A percentile compares a stretch with the other conserved stretches of the same genome.
Conservation (phyloP, 2,888 invertebrate species). For the Xanthorhoe spadicearia region DNA sequence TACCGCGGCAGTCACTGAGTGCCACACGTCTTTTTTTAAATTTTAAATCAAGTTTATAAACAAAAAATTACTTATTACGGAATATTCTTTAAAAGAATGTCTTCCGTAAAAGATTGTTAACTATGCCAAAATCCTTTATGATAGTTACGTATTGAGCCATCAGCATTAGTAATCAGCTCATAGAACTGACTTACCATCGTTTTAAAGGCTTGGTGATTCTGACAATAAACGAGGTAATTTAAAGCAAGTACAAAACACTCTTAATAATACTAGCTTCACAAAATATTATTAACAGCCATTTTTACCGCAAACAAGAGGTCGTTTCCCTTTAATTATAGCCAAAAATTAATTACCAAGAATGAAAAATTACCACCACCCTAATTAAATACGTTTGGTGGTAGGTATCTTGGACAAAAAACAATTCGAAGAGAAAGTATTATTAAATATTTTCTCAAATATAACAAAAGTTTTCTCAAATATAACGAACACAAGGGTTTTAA, state of each 20-base stretch:
- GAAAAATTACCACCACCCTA: constrained; percentile 55
- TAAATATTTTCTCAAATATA: background rate
- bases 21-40: too few relatives aligned
- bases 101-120: too few relatives aligned
- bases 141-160: too few relatives aligned
- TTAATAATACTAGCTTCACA: background rate
- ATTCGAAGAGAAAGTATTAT: constrained; percentile 3
- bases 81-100: too few relatives aligned
- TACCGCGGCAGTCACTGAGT: too few relatives aligned
- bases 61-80: too few relatives aligned
- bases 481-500: background rate
- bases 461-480: background rate
- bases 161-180: too few relatives aligned
- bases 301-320: constrained; percentile 21
- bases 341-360: constrained; percentile 55
- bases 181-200: too few relatives aligned
- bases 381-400: constrained; percentile 56
- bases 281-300: constrained; percentile 7
- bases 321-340: constrained; percentile 45
- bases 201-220: too few relatives aligned
- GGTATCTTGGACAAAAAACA: constrained; percentile 29
- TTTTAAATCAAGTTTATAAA: too few relatives aligned
- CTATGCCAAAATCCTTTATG: too few relatives aligned
- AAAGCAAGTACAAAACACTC: background rate
- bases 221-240: too few relatives aligned